phyloP scores from a whole-genome alignment of 2,888 invertebrate genomes.

The Platycheirus rosarum region DNA sequence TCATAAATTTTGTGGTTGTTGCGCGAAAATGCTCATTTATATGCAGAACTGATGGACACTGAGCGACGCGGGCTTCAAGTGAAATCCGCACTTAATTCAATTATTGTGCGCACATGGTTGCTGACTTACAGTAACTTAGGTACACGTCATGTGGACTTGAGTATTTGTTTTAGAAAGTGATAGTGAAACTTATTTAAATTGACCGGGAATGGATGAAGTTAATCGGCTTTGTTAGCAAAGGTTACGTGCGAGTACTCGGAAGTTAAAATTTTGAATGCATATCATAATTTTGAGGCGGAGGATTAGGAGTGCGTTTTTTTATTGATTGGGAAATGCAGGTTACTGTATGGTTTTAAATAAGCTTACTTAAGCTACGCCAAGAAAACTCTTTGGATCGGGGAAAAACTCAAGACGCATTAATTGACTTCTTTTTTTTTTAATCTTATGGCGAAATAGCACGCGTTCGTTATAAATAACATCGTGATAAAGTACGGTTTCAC shows the following conservation, averaged over 20 bases:
- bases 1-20: constrained; percentile 56
- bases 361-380: too few relatives aligned
- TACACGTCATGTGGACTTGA: not conserved
- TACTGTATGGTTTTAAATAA: too few relatives aligned
- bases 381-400: too few relatives aligned
- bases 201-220: not conserved
- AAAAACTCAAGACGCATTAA: too few relatives aligned
- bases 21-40: constrained; percentile 51
- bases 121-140: not conserved
- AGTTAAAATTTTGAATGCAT: constrained; percentile 1
- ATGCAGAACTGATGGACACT: constrained; percentile 46
- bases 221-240: not conserved
- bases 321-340: not conserved
- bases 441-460: too few relatives aligned
- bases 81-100: constrained; percentile 62
- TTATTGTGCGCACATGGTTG: constrained; percentile 21
- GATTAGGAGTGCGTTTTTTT: not conserved
- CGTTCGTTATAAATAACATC: too few relatives aligned
- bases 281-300: not conserved
- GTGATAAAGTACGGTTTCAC: too few relatives aligned
- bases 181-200: constrained; percentile 51
- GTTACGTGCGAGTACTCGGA: not conserved
- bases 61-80: constrained; percentile 16
- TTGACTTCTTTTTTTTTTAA: too few relatives aligned
- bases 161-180: constrained; percentile 67